phyloP scores from a whole-genome alignment of 2,888 invertebrate species.

The Neuroscelio doddi region DNA sequence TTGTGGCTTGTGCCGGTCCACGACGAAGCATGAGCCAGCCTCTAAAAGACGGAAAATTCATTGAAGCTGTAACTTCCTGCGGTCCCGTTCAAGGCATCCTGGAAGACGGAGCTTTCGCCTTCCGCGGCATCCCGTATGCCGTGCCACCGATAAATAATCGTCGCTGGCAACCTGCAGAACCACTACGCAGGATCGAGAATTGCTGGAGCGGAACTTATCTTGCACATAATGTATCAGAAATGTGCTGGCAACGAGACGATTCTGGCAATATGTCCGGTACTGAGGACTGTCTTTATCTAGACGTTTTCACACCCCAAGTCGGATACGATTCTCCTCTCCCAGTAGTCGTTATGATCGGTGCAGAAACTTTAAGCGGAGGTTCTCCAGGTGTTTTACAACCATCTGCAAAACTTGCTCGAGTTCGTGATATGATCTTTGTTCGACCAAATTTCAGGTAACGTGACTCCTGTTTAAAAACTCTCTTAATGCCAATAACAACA shows the following conservation, averaged over 20 bases:
- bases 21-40: slow-evolving; percentile 76
- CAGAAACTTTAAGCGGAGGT: slow-evolving; percentile 85
- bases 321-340: slow-evolving; percentile 85
- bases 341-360: slow-evolving; percentile 87
- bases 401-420: slow-evolving; percentile 83
- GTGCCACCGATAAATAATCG: slow-evolving; percentile 80
- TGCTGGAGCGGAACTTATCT: slow-evolving; percentile 86
- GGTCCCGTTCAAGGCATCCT: slow-evolving; percentile 85
- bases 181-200: slow-evolving; percentile 78
- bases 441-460: slow-evolving; percentile 89
- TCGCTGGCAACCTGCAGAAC: slow-evolving; percentile 82
- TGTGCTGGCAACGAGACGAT: slow-evolving; percentile 81
- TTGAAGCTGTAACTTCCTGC: slow-evolving; percentile 83
- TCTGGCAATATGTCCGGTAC: slow-evolving; percentile 79
- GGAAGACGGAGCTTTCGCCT: slow-evolving; percentile 85
- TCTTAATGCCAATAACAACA: too few species aligned
- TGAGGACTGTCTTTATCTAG: slow-evolving; percentile 88
- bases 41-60: slow-evolving; percentile 81
- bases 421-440: slow-evolving; percentile 88
- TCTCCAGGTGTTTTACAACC: slow-evolving; percentile 83
- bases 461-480: too few species aligned
- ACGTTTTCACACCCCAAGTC: slow-evolving; percentile 87
- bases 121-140: slow-evolving; percentile 88
- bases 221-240: slow-evolving; percentile 79
- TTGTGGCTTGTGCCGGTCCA: slow-evolving; percentile 77